phyloP scores from a whole-genome alignment of 1,140 invertebrate genomes.

The Calycopis cecrops region DNA sequence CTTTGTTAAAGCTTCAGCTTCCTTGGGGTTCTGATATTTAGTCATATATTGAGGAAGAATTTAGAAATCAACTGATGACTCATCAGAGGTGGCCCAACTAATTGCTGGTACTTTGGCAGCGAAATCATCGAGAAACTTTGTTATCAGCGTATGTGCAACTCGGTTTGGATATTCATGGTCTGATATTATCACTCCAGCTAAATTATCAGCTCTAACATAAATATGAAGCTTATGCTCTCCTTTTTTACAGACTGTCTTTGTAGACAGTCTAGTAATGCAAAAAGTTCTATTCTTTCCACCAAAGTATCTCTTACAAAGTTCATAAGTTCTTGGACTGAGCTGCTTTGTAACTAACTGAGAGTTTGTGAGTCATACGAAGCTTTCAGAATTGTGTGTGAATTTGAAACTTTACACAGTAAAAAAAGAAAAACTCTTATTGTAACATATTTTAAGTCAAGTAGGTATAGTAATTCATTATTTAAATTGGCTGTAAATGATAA shows the following conservation, averaged over 20 bases:
- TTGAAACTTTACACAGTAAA: too few relatives aligned
- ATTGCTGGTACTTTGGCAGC: conserved; percentile 79
- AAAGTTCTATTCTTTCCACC: conserved; percentile 96
- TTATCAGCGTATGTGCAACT: conserved; percentile 96
- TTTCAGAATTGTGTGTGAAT: conserved; percentile 89
- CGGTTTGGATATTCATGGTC: conserved; percentile 98
- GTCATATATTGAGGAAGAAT: conserved; percentile 87
- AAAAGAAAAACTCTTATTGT: too few relatives aligned
- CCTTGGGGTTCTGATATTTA: conserved; percentile 97
- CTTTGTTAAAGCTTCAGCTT: conserved; percentile 97
- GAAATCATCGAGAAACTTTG: conserved; percentile 97
- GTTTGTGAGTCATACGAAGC: conserved; percentile 91
- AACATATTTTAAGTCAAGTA: too few relatives aligned
- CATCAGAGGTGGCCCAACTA: conserved; percentile 84
- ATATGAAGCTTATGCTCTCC: conserved; percentile 98
- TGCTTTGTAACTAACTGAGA: conserved; percentile 96
- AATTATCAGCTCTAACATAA: conserved; percentile 92
- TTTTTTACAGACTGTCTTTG: conserved; percentile 91
- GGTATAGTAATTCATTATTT: too few relatives aligned
- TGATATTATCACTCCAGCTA: conserved; percentile 95
- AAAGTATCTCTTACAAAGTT: conserved; percentile 96
- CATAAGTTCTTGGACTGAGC: conserved; percentile 96
- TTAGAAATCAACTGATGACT: conserved; percentile 81
- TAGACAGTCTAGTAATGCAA: too few relatives aligned
- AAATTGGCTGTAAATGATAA: too few relatives aligned